Conservation (phyloP, 2,797 vertebrate genomes). For the Antennarius maculatus region DNA sequence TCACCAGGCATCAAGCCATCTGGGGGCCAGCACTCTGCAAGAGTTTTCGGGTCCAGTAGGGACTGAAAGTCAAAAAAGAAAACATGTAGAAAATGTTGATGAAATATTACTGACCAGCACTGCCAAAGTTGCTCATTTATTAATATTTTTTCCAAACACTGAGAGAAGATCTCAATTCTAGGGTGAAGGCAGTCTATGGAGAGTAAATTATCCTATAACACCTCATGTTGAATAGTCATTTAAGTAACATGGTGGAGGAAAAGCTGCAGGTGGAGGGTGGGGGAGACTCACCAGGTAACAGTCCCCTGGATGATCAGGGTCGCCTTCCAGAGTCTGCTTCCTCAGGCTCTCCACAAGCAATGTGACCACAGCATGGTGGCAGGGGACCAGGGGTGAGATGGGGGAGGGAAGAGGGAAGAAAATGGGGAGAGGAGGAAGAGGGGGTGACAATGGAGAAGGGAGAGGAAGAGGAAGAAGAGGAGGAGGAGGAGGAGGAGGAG, state of each 20-base stretch:
- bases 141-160: too few relatives aligned
- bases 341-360: constrained; percentile 85
- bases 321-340: constrained; percentile 87
- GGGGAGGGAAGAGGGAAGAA: constrained; percentile 15
- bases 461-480: not conserved
- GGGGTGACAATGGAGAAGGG: not conserved
- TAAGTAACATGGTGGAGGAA: too few relatives aligned
- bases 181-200: too few relatives aligned
- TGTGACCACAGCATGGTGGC: constrained; percentile 86
- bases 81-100: not conserved
- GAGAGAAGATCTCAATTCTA: too few relatives aligned
- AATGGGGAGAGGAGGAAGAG: not conserved
- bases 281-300: constrained; percentile 84
- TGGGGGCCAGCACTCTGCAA: constrained; percentile 85
- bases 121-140: too few relatives aligned
- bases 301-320: constrained; percentile 84
- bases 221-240: too few relatives aligned
- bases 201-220: too few relatives aligned
- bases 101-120: too few relatives aligned
- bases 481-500: not conserved
- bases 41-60: constrained; percentile 86
- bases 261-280: not conserved
- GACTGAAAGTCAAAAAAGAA: constrained; percentile 72
- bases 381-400: constrained; percentile 14
- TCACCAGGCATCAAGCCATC: constrained; percentile 94